Base-by-base conservation (phyloP, 2,888 invertebrate genomes). In the Chelonus formosanus region DNA sequence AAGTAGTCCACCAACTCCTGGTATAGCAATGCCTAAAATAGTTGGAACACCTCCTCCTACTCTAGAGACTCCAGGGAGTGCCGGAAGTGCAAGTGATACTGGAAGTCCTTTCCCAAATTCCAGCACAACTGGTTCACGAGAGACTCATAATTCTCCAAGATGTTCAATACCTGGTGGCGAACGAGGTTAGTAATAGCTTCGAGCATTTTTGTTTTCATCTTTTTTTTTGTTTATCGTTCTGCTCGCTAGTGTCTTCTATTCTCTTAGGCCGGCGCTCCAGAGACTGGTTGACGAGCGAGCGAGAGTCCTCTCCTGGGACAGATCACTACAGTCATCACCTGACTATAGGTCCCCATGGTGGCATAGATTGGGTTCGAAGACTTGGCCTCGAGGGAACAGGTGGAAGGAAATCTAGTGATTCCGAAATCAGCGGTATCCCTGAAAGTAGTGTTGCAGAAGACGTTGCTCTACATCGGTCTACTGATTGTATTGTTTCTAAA, bases 401-500 rank as follows among this genome's bases (percentile, higher is more conserved):
- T 3, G 82, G 78, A 0, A 72, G 85, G n/a, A 85, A 85, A 70
- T 78, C 84, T 4, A 85, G 85, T 72, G 85, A 85, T 69, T 85
- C 85, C 4, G 84, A 85, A 69, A 84, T 85, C 68, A 80, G 76
- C 36, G 78, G 78, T 2, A 73, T 76, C 5, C 62, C 57, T 31
- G 74, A 76, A 10, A 71, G 73, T 3, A 75, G 74, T 34, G 73
- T 72, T 71, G 84, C 84, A 85, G 84, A 87, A 84, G 78, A 89
- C 73, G 86, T 89, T 72, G 88, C 90, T 43, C 84, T 92, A 58
- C 92, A 91, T 81, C 86, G 91, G 72, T 94, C 94, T 64, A 92
- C 92, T 70, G 94, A 94, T 83, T 94, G 94, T 84, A 91, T 93
- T 75, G 90, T 90, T 10, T 88, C 88, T n/a, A 89, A 88, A 77